Conservation (phyloP, 2,797 vertebrate genomes). For the Eulemur rubriventer region DNA sequence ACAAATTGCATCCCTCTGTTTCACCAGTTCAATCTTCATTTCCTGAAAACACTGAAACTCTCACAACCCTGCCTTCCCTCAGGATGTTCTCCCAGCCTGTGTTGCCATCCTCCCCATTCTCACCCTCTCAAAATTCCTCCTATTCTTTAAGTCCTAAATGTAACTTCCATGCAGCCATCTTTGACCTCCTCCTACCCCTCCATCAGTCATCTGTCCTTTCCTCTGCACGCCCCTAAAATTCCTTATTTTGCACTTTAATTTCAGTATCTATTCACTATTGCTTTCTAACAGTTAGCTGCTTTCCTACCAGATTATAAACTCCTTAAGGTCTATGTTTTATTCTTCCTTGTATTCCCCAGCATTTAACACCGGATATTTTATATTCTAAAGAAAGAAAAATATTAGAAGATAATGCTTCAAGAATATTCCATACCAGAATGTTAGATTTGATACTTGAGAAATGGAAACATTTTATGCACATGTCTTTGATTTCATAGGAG, state of each 20-base stretch:
- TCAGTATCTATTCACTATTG: not conserved
- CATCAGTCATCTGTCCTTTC: not conserved
- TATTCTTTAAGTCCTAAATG: not conserved
- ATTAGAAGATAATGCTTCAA: slow-evolving; percentile 22
- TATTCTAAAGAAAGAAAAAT: slow-evolving; percentile 8
- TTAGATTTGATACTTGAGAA: slow-evolving; percentile 94
- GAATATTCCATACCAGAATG: slow-evolving; percentile 88
- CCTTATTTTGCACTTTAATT: not conserved
- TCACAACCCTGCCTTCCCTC: not conserved
- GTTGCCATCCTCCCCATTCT: not conserved
- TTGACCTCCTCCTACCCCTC: not conserved
- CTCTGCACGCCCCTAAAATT: not conserved
- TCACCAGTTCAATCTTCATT: not conserved
- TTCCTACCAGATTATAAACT: not conserved
- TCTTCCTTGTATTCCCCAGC: not conserved
- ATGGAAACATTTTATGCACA: slow-evolving; percentile 87
- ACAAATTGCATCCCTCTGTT: not conserved
- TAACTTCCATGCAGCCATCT: not conserved
- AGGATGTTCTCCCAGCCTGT: not conserved
- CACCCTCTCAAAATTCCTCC: not conserved
- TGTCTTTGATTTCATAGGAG: slow-evolving; percentile 88
- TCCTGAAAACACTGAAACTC: not conserved
- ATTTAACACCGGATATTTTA: not conserved
- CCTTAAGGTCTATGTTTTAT: not conserved
- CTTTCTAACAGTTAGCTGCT: not conserved